Evolutionary conservation across 1,140 invertebrate species (phyloP).

Genomic region (Calliopsis andreniformis): DNA sequence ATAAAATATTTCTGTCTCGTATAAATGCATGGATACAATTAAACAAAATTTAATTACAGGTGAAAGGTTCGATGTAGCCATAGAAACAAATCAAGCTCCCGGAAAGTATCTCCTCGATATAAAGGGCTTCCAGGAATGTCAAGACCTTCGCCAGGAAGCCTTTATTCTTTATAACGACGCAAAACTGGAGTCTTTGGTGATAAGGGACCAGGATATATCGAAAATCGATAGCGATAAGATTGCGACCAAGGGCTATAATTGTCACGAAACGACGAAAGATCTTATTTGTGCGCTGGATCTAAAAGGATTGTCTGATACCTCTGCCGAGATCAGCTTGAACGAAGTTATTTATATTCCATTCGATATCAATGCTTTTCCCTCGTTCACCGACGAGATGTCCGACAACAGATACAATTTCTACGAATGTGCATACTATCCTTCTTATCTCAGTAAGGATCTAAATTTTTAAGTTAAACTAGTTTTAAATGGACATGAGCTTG

Average conservation of each 20-base stretch:
- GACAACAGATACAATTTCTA: constrained; percentile 68
- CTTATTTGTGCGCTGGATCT: constrained; percentile 65
- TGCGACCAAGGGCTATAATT: constrained; percentile 56
- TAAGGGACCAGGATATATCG: constrained; percentile 17
- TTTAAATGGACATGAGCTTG: too few species aligned
- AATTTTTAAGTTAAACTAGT: too few species aligned
- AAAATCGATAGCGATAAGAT: constrained; percentile 31
- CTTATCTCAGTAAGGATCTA: constrained; percentile 67
- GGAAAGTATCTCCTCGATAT: constrained; percentile 83
- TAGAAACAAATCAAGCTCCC: constrained; percentile 80
- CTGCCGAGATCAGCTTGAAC: constrained; percentile 11
- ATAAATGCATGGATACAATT: too few species aligned
- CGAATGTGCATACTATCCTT: constrained; percentile 62
- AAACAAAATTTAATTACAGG: constrained; percentile 78
- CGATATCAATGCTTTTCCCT: constrained; percentile 60
- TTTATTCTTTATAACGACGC: constrained; percentile 57
- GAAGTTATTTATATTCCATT: constrained; percentile 65
- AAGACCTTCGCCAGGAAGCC: constrained; percentile 56
- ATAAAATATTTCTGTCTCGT: not conserved
- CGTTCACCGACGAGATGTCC: constrained; percentile 66
- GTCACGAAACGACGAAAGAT: constrained; percentile 48
- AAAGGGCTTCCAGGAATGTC: constrained; percentile 81
- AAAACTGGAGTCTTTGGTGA: not conserved
- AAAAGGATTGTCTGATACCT: constrained; percentile 31
- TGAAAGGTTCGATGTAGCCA: constrained; percentile 84